Conservation (phyloP, 2,888 invertebrate species). For the Gnatocerus cornutus region DNA sequence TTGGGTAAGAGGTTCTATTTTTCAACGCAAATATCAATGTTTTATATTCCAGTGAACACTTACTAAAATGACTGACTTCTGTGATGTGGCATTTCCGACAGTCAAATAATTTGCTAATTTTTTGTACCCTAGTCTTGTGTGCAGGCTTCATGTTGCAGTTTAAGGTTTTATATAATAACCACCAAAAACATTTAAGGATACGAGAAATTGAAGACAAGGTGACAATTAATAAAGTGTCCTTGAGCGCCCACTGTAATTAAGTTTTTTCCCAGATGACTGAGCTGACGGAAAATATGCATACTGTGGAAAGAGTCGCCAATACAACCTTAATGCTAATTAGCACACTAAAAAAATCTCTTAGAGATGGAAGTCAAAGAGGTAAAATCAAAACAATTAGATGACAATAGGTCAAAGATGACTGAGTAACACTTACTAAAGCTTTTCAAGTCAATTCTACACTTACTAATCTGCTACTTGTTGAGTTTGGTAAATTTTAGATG, state of each 20-base stretch:
- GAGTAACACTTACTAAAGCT: conserved; percentile 17
- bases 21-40: background rate
- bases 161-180: conserved; percentile 60
- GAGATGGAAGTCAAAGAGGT: conserved; percentile 13
- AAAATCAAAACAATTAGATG: conserved; percentile 26
- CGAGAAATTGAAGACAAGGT: conserved; percentile 59
- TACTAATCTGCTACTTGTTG: conserved; percentile 30
- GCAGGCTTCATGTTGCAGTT: conserved; percentile 60
- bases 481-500: conserved; percentile 18
- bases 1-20: background rate
- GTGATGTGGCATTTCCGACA: conserved; percentile 59
- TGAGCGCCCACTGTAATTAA: background rate
- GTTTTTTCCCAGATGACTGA: conserved; percentile 56
- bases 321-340: conserved; percentile 54
- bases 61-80: conserved; percentile 37
- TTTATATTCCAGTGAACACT: conserved; percentile 19
- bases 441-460: conserved; percentile 33
- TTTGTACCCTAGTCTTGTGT: conserved; percentile 58
- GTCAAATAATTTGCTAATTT: conserved; percentile 59
- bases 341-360: conserved; percentile 51
- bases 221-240: conserved; percentile 39
- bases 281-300: conserved; percentile 53
- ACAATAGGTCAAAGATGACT: background rate
- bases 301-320: conserved; percentile 56
- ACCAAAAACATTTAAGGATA: conserved; percentile 59